Evolutionary conservation across 92 coral and sea anemone genomes (phyloP).

Genomic region (Parazoanthus swiftii): DNA sequence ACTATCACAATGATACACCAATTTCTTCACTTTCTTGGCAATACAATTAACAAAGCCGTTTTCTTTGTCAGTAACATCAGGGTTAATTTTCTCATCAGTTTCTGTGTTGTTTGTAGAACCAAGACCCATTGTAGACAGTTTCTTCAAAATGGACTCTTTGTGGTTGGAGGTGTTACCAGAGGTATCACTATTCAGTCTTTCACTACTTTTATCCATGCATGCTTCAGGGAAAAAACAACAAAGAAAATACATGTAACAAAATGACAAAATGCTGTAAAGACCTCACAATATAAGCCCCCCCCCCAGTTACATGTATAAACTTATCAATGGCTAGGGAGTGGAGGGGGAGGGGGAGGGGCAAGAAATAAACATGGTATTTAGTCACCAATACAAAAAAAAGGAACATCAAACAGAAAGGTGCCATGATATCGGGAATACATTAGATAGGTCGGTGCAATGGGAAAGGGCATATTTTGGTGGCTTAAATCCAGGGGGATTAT

Average conservation of each 20-base stretch:
- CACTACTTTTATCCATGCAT: slow-evolving; percentile 2
- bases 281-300: neutral
- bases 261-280: neutral
- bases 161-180: neutral
- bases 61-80: neutral
- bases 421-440: no score
- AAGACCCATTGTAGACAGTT: slow-evolving; percentile 21
- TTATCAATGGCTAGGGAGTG: no score
- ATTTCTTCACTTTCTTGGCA: neutral
- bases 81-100: neutral
- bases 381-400: no score
- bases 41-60: neutral
- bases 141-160: slow-evolving; percentile 15
- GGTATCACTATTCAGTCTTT: slow-evolving; percentile 1
- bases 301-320: neutral
- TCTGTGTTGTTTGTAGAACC: neutral
- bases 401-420: no score
- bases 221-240: neutral
- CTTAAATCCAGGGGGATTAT: no score
- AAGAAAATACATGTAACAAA: neutral
- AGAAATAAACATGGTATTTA: no score
- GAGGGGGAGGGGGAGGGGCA: neutral
- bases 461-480: no score
- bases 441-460: no score
- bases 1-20: neutral